Evolutionary conservation across 2,113 vertebrate species (phyloP).

Genomic region (Nerophis lumbriciformis): DNA sequence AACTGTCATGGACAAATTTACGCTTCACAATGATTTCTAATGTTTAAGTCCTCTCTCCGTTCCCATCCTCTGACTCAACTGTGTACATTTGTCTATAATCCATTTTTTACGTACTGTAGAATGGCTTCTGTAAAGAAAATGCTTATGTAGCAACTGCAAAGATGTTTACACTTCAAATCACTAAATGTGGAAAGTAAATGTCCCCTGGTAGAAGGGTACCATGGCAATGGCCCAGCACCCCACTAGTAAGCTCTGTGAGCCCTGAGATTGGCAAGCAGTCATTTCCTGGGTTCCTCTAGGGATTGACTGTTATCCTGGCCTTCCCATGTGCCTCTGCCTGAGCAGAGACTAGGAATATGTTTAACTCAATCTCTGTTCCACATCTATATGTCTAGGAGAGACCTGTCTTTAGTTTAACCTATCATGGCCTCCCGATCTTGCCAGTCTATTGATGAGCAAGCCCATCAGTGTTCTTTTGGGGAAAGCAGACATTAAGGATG

Average conservation of each 20-base stretch:
- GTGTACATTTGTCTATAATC: background rate
- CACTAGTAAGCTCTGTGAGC: slow-evolving; percentile 41
- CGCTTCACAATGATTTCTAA: background rate
- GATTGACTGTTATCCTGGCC: slow-evolving; percentile 51
- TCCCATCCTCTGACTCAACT: background rate
- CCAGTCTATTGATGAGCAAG: background rate
- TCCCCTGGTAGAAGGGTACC: slow-evolving; percentile 51
- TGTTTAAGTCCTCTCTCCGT: background rate
- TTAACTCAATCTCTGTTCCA: slow-evolving; percentile 21
- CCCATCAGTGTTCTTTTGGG: background rate
- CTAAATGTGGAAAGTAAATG: slow-evolving; percentile 41
- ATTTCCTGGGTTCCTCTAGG: slow-evolving; percentile 58
- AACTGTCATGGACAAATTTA: background rate
- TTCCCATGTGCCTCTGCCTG: slow-evolving; percentile 49
- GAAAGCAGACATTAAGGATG: no score
- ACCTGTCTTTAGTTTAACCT: slow-evolving; percentile 5
- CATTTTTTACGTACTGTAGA: background rate
- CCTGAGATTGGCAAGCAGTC: slow-evolving; percentile 47
- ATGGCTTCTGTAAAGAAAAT: background rate
- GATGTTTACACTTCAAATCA: slow-evolving; percentile 46
- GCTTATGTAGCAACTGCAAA: slow-evolving; percentile 4
- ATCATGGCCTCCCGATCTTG: background rate
- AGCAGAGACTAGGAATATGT: slow-evolving; percentile 14
- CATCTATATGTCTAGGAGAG: slow-evolving; percentile 19
- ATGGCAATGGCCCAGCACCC: slow-evolving; percentile 54